These are phyloP conservation scores for Oncorhynchus nerka DNA, from an alignment of 2,113 vertebrate species.

Conservation along the genomic window DNA sequence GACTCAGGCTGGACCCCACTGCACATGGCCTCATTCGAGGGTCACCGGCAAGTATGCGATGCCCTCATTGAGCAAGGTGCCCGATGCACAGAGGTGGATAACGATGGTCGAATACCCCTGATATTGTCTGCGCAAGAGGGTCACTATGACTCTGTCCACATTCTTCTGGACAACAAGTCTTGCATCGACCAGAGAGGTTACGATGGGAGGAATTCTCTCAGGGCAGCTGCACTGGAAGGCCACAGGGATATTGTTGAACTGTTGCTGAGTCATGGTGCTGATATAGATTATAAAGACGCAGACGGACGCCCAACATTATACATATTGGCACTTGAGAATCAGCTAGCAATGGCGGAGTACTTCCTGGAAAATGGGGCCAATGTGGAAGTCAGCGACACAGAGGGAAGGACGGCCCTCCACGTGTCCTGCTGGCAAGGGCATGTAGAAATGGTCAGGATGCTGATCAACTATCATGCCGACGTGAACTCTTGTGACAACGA, in stretches of 20 bases:
- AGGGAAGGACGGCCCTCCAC: conserved; percentile 94
- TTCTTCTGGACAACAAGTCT: conserved; percentile 91
- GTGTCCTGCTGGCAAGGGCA: conserved; percentile 99
- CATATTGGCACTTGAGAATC: conserved; percentile 94
- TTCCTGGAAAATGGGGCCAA: conserved; percentile 94
- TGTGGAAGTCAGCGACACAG: conserved; percentile 89
- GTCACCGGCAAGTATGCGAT: conserved; percentile 91
- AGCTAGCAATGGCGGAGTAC: conserved; percentile 93
- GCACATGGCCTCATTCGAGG: conserved; percentile 97
- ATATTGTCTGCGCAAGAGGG: conserved; percentile 93
- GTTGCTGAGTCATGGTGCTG: conserved; percentile 86
- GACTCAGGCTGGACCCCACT: conserved; percentile 97
- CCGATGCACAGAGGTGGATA: conserved; percentile 92
- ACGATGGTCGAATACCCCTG: conserved; percentile 91
- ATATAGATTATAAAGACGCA: conserved; percentile 92
- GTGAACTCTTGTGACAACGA: conserved; percentile 94
- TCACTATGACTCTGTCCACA: conserved; percentile 94
- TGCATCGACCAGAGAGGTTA: conserved; percentile 92
- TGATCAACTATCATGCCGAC: conserved; percentile 88
- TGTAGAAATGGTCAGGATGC: conserved; percentile 89
- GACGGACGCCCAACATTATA: conserved; percentile 96
- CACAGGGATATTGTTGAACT: conserved; percentile 94
- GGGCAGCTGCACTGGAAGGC: conserved; percentile 91
- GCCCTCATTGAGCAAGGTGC: conserved; percentile 98
- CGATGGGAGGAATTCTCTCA: conserved; percentile 90